phyloP scores from a whole-genome alignment of 2,113 vertebrate genomes.

The Drymodes brunneopygia region DNA sequence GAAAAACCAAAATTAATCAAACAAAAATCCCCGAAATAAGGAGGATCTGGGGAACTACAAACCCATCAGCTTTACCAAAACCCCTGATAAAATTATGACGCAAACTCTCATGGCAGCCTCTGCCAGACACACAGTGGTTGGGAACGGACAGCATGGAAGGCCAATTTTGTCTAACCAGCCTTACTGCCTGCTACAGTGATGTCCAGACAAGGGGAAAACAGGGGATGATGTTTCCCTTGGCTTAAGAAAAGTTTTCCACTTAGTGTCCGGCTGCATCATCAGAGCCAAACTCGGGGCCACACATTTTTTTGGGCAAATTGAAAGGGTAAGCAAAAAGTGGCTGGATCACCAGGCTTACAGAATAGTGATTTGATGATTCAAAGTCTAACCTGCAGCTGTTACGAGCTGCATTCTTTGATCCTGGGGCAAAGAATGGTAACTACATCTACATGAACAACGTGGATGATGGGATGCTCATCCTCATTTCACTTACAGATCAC shows the following conservation, averaged over 20 bases:
- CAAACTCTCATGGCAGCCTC: not conserved
- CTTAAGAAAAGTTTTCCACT: not conserved
- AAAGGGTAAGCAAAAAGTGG: not conserved
- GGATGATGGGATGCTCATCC: not conserved
- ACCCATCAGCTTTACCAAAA: not conserved
- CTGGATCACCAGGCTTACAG: not conserved
- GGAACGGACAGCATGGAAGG: not conserved
- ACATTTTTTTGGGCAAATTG: not conserved
- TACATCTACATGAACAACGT: not conserved
- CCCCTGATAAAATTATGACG: not conserved
- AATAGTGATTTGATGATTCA: not conserved
- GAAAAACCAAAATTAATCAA: not conserved
- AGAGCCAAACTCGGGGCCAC: not conserved
- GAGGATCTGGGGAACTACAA: not conserved
- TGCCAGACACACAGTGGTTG: not conserved
- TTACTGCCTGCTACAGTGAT: not conserved
- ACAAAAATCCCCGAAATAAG: not conserved
- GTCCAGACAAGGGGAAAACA: not conserved
- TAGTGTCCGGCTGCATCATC: not conserved
- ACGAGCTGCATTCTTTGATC: not conserved
- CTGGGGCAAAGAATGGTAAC: not conserved
- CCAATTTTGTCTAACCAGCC: not conserved
- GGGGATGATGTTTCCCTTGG: not conserved
- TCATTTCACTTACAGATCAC: not conserved
- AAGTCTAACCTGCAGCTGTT: not conserved